Evolutionary conservation across 2,797 vertebrate species (phyloP).

Genomic region (Anas flavirostris): DNA sequence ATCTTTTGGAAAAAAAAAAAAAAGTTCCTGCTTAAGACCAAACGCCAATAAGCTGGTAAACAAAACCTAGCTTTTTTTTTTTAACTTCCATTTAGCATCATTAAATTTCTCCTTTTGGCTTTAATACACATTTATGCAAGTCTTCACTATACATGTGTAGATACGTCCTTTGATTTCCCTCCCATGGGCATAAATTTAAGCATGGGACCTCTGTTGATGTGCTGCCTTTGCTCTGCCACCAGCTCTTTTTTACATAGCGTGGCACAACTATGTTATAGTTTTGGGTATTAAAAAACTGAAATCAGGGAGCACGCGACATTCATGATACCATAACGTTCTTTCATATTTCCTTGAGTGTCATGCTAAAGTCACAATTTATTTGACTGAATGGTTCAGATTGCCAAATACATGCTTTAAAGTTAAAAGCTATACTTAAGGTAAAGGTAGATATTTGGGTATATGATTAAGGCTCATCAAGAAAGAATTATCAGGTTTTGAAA

Average conservation of each 20-base stretch:
- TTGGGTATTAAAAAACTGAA: background rate
- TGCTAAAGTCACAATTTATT: background rate
- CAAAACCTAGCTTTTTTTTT: background rate
- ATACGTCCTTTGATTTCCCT: background rate
- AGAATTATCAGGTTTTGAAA: background rate
- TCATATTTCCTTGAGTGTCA: background rate
- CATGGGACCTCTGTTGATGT: background rate
- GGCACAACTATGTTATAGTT: background rate
- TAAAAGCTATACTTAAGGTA: background rate
- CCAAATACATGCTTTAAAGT: background rate
- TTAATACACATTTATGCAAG: background rate
- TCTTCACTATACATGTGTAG: accelerated
- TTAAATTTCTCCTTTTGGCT: background rate
- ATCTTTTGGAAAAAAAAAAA: background rate
- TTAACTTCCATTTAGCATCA: background rate
- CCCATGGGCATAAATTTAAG: background rate
- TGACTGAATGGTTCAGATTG: background rate
- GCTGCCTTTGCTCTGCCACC: background rate
- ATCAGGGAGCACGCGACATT: background rate
- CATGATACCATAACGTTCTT: background rate
- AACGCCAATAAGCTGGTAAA: background rate
- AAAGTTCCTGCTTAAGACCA: background rate
- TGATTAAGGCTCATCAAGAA: background rate
- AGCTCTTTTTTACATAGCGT: background rate
- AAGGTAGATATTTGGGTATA: background rate